These are phyloP conservation scores for Asteroscopus sphinx DNA, from an alignment of 2,888 invertebrate species.

Conservation along the genomic window DNA sequence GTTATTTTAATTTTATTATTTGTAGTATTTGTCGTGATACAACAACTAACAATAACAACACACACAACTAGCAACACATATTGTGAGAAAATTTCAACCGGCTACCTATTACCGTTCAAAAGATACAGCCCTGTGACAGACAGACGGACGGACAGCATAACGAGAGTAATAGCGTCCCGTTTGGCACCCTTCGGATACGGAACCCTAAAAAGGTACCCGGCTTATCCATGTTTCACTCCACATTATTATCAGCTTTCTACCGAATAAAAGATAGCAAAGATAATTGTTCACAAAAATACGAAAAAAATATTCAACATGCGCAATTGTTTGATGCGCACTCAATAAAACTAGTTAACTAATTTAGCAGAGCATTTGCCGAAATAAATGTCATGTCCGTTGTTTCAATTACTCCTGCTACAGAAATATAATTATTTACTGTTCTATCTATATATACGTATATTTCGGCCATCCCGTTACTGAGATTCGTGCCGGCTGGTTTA, in stretches of 20 bases:
- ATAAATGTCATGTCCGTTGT: constrained; percentile 19
- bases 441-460: constrained; percentile 51
- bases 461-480: constrained; percentile 66
- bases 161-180: too few species aligned
- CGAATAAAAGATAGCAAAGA: constrained; percentile 26
- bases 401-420: constrained; percentile 27
- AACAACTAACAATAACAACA: too few species aligned
- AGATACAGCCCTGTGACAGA: too few species aligned
- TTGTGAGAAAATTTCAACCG: too few species aligned
- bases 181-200: too few species aligned
- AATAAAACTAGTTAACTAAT: constrained; percentile 38
- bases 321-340: constrained; percentile 47
- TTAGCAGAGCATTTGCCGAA: constrained; percentile 32
- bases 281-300: constrained; percentile 20
- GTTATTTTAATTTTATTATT: too few species aligned
- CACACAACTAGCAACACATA: too few species aligned
- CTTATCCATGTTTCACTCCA: constrained; percentile 22
- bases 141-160: too few species aligned
- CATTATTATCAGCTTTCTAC: constrained; percentile 16
- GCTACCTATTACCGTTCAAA: too few species aligned
- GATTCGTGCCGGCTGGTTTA: constrained; percentile 61
- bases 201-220: too few species aligned
- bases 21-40: too few species aligned
- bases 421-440: constrained; percentile 19
- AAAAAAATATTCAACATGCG: constrained; percentile 37